Conservation (phyloP, 1,140 invertebrate genomes). For the Dinoponera quadriceps region DNA sequence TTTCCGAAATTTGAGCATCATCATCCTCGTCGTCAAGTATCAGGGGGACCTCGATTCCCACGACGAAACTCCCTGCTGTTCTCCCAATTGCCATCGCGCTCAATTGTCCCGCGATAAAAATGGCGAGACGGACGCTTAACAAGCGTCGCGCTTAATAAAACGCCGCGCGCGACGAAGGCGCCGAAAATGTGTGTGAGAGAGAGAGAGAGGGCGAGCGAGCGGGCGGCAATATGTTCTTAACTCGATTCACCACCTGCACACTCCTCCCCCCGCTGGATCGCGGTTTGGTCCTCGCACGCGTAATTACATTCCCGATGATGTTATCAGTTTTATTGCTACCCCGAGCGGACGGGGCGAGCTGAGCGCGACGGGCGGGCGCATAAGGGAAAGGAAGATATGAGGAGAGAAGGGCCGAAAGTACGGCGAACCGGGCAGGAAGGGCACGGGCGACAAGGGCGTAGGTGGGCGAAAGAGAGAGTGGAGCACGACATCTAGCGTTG, state of each 20-base stretch:
- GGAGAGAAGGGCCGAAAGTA: conserved; percentile 51
- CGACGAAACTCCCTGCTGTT: background rate
- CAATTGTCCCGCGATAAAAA: conserved; percentile 37
- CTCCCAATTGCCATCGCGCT: conserved; percentile 23
- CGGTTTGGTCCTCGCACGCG: conserved; percentile 70
- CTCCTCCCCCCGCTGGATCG: conserved; percentile 18
- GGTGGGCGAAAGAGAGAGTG: conserved; percentile 52
- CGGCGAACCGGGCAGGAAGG: conserved; percentile 26
- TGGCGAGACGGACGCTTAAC: conserved; percentile 12
- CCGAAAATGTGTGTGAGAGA: too few relatives aligned
- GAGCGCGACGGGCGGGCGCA: conserved; percentile 2
- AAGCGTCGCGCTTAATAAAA: conserved; percentile 51
- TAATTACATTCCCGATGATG: conserved; percentile 84
- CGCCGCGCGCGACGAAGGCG: conserved; percentile 6
- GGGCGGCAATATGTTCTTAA: conserved; percentile 70
- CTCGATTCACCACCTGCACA: conserved; percentile 64
- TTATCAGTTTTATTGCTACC: conserved; percentile 82
- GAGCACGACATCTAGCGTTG: conserved; percentile 72
- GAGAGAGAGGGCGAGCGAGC: conserved; percentile 48
- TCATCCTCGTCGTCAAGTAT: background rate
- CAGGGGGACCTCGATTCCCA: conserved; percentile 18
- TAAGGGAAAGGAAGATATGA: conserved; percentile 8
- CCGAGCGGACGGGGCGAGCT: conserved; percentile 12
- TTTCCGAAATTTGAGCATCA: background rate
- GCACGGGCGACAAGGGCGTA: conserved; percentile 21